A percentile compares a stretch with the other conserved stretches of the same genome.
phyloP scores from a whole-genome alignment of 2,797 vertebrate species.

The Sternotherus odoratus region DNA sequence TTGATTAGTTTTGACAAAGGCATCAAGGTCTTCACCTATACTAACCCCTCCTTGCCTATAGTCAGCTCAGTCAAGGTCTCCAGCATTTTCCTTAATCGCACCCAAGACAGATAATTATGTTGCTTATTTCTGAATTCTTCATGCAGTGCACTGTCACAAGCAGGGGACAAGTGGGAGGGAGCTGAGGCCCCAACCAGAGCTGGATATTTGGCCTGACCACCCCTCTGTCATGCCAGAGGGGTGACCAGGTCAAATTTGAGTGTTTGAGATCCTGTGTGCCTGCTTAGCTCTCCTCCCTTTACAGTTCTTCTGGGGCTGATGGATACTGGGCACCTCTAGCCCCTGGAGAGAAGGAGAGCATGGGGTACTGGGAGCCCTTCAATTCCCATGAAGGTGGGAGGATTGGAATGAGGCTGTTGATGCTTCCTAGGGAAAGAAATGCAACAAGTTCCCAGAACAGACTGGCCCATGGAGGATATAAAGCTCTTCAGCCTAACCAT shows the following conservation, averaged over 20 bases:
- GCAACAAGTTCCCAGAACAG: no score
- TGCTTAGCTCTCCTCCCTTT: neutral
- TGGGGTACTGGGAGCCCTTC: no score
- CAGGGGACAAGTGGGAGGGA: neutral
- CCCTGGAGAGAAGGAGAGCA: no score
- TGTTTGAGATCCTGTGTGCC: neutral
- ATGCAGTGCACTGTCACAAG: neutral
- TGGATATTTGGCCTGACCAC: neutral
- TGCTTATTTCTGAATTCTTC: neutral
- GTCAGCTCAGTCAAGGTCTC: neutral
- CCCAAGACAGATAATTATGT: neutral
- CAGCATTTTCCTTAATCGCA: neutral
- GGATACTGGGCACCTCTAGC: no score
- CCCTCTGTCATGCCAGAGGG: neutral
- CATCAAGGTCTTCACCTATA: conserved; percentile 1
- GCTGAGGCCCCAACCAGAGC: neutral
- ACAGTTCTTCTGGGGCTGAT: neutral
- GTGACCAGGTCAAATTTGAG: neutral
- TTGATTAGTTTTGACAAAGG: conserved; percentile 53
- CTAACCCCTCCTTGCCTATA: neutral
- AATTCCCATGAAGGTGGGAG: no score
- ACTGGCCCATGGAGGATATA: no score
- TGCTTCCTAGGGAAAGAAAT: no score
- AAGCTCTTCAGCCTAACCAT: no score
- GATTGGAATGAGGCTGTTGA: no score